Conservation (phyloP, 2,113 vertebrate species). For the Saguinus midas region DNA sequence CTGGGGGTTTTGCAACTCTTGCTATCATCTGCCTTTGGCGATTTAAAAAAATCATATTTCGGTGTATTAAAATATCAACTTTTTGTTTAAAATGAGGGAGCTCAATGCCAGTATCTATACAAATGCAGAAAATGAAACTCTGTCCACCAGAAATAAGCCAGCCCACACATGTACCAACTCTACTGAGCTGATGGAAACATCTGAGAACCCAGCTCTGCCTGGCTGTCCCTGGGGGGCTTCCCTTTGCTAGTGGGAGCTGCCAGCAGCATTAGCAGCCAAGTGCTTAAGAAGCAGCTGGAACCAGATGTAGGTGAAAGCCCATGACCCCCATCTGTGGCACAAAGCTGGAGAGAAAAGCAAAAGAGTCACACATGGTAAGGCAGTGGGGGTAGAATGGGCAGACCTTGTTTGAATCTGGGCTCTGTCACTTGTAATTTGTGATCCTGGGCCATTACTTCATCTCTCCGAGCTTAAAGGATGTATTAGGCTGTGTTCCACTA, state of each 20-base stretch:
- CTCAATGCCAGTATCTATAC: background rate
- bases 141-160: background rate
- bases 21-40: background rate
- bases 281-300: background rate
- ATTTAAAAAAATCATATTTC: background rate
- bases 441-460: background rate
- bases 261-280: too few relatives aligned
- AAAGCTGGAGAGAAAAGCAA: background rate
- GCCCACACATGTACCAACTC: background rate
- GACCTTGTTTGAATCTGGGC: background rate
- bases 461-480: background rate
- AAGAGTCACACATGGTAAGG: background rate
- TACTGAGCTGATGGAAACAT: background rate
- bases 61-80: conserved; percentile 45
- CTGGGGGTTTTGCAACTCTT: background rate
- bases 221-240: background rate
- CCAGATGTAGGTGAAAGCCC: background rate
- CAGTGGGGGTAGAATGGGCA: background rate
- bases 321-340: too few relatives aligned
- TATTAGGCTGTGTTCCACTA: background rate
- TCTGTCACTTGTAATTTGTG: background rate
- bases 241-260: background rate
- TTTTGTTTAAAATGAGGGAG: background rate
- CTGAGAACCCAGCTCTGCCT: background rate
- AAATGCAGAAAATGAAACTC: background rate